Evolutionary conservation across 2,797 vertebrate species (phyloP), one percentile per base, ranked within the genome.

Genomic region (Acanthurus lineatus): DNA sequence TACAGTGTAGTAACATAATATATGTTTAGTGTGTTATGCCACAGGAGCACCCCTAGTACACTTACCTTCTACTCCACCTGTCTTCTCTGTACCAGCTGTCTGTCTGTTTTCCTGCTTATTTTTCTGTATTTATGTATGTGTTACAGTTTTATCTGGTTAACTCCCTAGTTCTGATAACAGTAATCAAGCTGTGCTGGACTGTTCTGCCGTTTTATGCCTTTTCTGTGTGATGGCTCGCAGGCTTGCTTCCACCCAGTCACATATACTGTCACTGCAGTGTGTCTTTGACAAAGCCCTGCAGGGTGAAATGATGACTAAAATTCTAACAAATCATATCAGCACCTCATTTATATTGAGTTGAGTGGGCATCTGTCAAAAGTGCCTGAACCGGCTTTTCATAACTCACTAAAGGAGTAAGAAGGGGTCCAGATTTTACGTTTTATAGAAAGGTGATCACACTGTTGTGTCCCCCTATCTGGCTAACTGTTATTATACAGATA

Each of bases 181-280:
- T 58, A 56, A 65, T 64, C 56, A 56, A 64, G 45, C 52, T 38
- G 44, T 67, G 45, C 58, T 47, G n/a, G 53, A 5, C 53, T 74
- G 69, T 66, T 76, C 59, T 69, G 54, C 54, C 44, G 58, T 77
- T 38, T 83, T 78, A 68, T 56, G 69, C 60, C 40, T 25, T 65
- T 68, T 51, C 51, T 72, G 60, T 72, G 44, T 83, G 79, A 86
- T 10, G 14, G 64, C 74, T 76, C 3, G 16, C 57, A 79, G 81
- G 53, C 20, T 38, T 15, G 6, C 61, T 54, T 32, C 47, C 61
- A 19, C n/a, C 9, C n/a, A 61, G 52, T 42, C 52, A n/a, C 58
- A 19, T 10, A 12, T 12, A 4, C 35, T 52, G 68, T 57, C 19
- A 47, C 67, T 58, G 67, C 28, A 42, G 28, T 75, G 49, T 63